A percentile compares a stretch with the other conserved stretches of the same genome.
Evolutionary conservation across 2,113 vertebrate genomes (phyloP).

Genomic region (Blennius ocellaris): DNA sequence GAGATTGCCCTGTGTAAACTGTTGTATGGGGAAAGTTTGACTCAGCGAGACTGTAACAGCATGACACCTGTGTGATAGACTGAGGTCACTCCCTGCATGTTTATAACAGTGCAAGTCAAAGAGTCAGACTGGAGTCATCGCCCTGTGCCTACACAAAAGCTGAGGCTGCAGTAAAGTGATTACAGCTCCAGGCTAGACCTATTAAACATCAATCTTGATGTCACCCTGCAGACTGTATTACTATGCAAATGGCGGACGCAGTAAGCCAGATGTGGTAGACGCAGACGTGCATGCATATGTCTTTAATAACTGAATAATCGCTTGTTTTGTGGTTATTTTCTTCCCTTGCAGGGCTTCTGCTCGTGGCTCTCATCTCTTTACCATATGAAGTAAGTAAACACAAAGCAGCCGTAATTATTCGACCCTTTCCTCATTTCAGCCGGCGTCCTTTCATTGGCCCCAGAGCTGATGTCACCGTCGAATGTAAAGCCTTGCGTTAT

Average conservation of each 20-base stretch:
- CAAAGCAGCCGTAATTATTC: conserved; percentile 52
- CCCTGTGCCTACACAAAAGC: conserved; percentile 55
- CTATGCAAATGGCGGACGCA: conserved; percentile 60
- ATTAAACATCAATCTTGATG: conserved; percentile 68
- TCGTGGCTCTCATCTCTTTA: conserved; percentile 94
- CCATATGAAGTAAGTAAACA: conserved; percentile 94
- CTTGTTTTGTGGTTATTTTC: conserved; percentile 58
- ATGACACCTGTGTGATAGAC: conserved; percentile 66
- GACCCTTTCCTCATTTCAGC: conserved; percentile 27
- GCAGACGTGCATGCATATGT: conserved; percentile 42
- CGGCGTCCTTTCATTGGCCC: conserved; percentile 45
- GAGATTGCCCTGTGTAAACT: conserved; percentile 21
- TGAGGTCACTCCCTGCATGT: conserved; percentile 58
- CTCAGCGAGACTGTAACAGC: conserved; percentile 56
- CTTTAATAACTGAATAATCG: conserved; percentile 49
- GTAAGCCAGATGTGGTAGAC: conserved; percentile 56
- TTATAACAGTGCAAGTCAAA: conserved; percentile 55
- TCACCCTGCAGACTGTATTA: conserved; percentile 53
- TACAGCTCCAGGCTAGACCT: conserved; percentile 72
- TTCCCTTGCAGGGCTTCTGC: conserved; percentile 90
- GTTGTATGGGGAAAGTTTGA: conserved; percentile 50
- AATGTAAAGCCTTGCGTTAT: conserved; percentile 63
- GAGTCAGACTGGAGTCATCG: conserved; percentile 68
- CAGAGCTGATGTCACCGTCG: conserved; percentile 72
- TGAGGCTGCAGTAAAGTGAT: conserved; percentile 68